Evolutionary conservation across 2,113 vertebrate genomes (phyloP), one percentile per base, ranked within the genome.

Genomic region (Apeltes quadracus): DNA sequence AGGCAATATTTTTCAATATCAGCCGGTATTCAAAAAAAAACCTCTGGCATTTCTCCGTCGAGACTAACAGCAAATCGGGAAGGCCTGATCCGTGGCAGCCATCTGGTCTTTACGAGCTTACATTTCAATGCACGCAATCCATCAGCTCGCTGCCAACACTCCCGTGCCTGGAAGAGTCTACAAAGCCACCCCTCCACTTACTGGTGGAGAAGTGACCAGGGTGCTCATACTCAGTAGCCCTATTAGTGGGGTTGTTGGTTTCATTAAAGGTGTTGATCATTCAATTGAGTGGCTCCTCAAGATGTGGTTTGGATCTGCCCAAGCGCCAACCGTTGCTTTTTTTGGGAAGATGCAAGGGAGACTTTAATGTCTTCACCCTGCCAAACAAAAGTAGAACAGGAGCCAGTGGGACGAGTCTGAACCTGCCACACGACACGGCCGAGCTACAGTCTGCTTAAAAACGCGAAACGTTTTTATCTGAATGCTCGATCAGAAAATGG

Each of bases 71-170:
- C 55, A 58, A 67, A 70, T 34, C 65, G 61, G 15, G 38, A 48
- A 54, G 71, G n/a, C 43, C 57, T 70, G 76, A 72, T 81, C 50
- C 12, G 0, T 48, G 53, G 32, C 75, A 62, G 76, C 71, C 74
- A 75, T 85, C 86, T 85, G 86, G 69, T 32, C 56, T 83, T 79
- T 67, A 74, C 62, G 75, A 80, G 73, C 68, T 69, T 69, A 67
- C 56, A 72, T 84, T 83, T 84, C 69, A 87, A 82, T 84, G 68
- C 39, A 44, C 1, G 12, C 61, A 64, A 71, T 75, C 61, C 68
- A 78, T 79, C 65, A 69, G 50, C 5, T 57, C 53, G 32, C 43
- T 84, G 58, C 71, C 75, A 74, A 58, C 6, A 39, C 53, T 79
- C 43, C 50, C 79, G 81, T 81, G 43, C 50, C 59, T 69, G 67